Base-by-base conservation (phyloP, 2,888 invertebrate species). In the Hydroisotoma schaefferi region DNA sequence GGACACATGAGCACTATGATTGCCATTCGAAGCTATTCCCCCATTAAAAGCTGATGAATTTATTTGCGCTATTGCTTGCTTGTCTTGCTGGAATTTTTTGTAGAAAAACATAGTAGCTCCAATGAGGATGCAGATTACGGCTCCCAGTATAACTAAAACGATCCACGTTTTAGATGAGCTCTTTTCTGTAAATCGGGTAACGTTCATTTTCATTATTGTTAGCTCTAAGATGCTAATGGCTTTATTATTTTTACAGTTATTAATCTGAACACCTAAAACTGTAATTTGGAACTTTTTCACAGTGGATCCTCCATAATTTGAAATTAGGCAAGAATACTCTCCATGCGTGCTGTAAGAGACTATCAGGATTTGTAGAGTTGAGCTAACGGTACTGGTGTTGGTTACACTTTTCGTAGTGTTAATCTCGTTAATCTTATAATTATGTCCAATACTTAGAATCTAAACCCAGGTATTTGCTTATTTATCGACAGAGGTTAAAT, bases 291-390 rank as follows among this genome's bases (percentile, higher is more conserved):
- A 64, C 28, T 53, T 55, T 26, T 55, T 60, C 15, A 33, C 28
- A 46, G 40, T 47, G 20, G 10, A 20, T 18, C 64, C 64, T 1
- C 40, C 64, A 28, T 57, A 59, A 37, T 61, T 64, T 22, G 51
- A 20, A 2, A 57, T 62, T 12, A 51, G 10, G 48, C 72, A 72
- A 18, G 37, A 29, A 55, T 65, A 72, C 8, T 61, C 59, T 26
- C 62, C 63, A 5, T 69, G 62, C n/a, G 60, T 60, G 49, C 33
- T 25, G 44, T 61, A 61, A n/a, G 64, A 64, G 3, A 60, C 58
- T 22, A 60, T 22, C n/a, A 8, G 33, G 43, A 64, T 55, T n/a
- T 25, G 43, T 12, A 64, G 20, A 4, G 40, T 25, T 2, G 52
- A 52, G 8, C 37, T 52, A 10, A 33, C 15, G 10, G 18, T 4